Conservation (phyloP, 2,113 vertebrate genomes). For the Pipra filicauda region DNA sequence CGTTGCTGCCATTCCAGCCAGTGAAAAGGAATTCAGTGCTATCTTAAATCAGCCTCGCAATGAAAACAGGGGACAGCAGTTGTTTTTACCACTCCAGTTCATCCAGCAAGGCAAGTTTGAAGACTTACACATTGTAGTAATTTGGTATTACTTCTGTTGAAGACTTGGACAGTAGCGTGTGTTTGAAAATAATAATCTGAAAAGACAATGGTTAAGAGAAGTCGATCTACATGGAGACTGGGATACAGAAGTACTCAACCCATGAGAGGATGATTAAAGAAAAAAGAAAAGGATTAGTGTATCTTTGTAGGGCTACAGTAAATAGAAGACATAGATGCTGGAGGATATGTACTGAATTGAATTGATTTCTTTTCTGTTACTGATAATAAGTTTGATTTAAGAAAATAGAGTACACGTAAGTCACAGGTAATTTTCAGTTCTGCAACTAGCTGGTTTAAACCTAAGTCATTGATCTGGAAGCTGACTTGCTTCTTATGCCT, state of each 20-base stretch:
- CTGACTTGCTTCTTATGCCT: not conserved
- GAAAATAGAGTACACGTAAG: not conserved
- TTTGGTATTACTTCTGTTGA: not conserved
- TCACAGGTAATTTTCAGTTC: not conserved
- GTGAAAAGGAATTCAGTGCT: not conserved
- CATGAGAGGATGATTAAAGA: not conserved
- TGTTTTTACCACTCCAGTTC: not conserved
- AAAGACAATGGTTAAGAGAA: not conserved
- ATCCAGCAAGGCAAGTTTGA: not conserved
- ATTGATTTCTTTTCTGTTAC: not conserved
- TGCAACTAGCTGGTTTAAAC: not conserved
- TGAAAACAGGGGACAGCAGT: not conserved
- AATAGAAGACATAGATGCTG: not conserved
- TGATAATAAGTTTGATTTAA: not conserved
- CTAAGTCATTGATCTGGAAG: not conserved
- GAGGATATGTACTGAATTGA: not conserved
- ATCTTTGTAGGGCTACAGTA: not conserved
- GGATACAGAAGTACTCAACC: not conserved
- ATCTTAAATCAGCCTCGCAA: not conserved
- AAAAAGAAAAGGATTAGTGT: not conserved
- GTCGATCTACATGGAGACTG: not conserved
- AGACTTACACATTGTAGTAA: not conserved
- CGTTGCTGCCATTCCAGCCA: not conserved
- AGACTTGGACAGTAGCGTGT: not conserved
- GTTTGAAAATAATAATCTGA: not conserved